Percentiles rank a stretch among this genome's conserved stretches.
Evolutionary conservation across 2,113 vertebrate species (phyloP).

Genomic region (Cavia porcellus): DNA sequence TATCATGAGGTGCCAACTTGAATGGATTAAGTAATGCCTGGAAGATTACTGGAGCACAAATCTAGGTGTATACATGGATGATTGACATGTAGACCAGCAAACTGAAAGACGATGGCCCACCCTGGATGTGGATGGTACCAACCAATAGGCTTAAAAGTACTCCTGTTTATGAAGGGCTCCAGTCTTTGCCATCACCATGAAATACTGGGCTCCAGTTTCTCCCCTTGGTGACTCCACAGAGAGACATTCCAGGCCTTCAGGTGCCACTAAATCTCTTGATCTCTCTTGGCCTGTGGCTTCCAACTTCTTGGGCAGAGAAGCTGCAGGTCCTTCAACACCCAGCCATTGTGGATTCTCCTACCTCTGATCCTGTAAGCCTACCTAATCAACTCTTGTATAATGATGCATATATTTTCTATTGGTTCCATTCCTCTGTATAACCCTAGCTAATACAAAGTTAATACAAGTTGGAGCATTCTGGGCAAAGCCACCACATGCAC

Average conservation of each 20-base stretch:
- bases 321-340: background rate
- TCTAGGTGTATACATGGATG: background rate
- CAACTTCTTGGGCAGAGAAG: background rate
- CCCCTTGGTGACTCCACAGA: background rate
- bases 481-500: background rate
- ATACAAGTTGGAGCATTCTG: background rate
- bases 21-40: background rate
- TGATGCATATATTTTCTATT: background rate
- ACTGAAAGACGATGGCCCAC: background rate
- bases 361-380: background rate
- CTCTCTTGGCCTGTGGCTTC: background rate
- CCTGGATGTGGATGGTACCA: background rate
- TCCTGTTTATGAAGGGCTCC: background rate
- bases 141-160: background rate
- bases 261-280: background rate
- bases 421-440: background rate
- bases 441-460: background rate
- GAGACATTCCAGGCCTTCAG: background rate
- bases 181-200: background rate
- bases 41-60: background rate
- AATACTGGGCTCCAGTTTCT: background rate
- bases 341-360: background rate
- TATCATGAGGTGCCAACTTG: background rate
- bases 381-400: background rate
- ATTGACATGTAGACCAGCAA: background rate